Evolutionary conservation across 2,113 vertebrate genomes (phyloP).

Genomic region (Oostethus manadensis): DNA sequence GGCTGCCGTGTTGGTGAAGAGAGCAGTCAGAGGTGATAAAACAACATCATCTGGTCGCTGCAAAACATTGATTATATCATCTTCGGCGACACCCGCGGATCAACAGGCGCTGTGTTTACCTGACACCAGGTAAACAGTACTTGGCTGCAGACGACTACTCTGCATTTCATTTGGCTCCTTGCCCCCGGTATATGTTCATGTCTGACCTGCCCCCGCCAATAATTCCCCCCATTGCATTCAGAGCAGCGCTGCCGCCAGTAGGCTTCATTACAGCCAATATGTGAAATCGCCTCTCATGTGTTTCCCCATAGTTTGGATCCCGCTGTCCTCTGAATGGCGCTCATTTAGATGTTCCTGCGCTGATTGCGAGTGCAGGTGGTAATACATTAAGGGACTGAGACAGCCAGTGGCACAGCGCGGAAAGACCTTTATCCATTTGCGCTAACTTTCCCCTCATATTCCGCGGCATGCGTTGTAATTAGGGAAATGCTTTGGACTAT

Average conservation of each 20-base stretch:
- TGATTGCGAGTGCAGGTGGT: conserved; percentile 79
- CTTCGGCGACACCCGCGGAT: conserved; percentile 55
- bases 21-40: conserved; percentile 64
- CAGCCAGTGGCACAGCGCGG: conserved; percentile 64
- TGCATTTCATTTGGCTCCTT: conserved; percentile 64
- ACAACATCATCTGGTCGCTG: no score
- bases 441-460: conserved; percentile 75
- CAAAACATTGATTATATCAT: conserved; percentile 74
- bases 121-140: conserved; percentile 69
- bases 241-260: conserved; percentile 73
- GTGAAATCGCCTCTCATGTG: conserved; percentile 77
- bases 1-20: conserved; percentile 41
- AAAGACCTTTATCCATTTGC: conserved; percentile 76
- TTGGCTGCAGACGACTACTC: no score
- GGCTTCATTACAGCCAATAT: conserved; percentile 79
- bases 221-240: conserved; percentile 77
- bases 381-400: conserved; percentile 80
- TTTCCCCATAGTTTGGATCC: conserved; percentile 63
- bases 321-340: conserved; percentile 71
- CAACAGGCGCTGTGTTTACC: no score
- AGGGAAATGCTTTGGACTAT: conserved; percentile 69
- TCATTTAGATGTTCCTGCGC: conserved; percentile 77
- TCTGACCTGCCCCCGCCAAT: conserved; percentile 70
- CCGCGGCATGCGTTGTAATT: conserved; percentile 74
- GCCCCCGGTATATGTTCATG: conserved; percentile 57